Evolutionary conservation across 2,888 invertebrate species (phyloP).

Genomic region (Malthinus seriepunctatus): DNA sequence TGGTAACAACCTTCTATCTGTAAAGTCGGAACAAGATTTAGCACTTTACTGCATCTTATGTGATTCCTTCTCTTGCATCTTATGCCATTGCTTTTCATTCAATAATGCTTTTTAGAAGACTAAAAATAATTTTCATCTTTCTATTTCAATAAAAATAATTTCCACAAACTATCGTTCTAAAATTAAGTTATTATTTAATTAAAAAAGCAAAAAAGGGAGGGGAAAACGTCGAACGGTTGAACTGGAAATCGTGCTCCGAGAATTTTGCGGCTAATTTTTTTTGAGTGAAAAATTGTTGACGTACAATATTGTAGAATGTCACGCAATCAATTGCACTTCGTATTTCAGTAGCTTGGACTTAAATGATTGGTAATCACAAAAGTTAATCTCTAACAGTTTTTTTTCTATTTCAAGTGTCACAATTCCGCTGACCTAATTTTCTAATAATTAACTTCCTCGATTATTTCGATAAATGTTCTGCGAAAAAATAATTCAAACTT

Average conservation of each 20-base stretch:
- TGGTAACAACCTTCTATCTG: neutral
- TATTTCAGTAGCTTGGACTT: constrained; percentile 4
- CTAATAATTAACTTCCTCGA: neutral
- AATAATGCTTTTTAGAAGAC: too few relatives aligned
- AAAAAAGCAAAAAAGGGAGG: too few relatives aligned
- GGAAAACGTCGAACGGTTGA: too few relatives aligned
- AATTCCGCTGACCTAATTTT: neutral
- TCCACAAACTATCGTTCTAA: too few relatives aligned
- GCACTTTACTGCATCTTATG: constrained; percentile 32
- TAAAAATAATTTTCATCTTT: too few relatives aligned
- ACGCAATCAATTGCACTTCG: constrained; percentile 9
- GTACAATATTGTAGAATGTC: constrained; percentile 8
- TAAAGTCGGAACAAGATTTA: constrained; percentile 33
- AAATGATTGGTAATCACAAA: neutral
- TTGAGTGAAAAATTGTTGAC: constrained; percentile 9
- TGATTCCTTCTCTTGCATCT: too few relatives aligned
- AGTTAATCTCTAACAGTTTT: neutral
- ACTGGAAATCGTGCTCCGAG: neutral
- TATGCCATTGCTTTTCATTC: too few relatives aligned
- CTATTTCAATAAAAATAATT: too few relatives aligned
- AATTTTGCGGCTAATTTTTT: neutral
- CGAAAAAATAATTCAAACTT: too few relatives aligned
- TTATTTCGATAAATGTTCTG: too few relatives aligned
- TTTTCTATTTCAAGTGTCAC: neutral
- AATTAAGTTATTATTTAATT: too few relatives aligned